Evolutionary conservation across 2,888 invertebrate species (phyloP).

Genomic region (Anticlea derivata): DNA sequence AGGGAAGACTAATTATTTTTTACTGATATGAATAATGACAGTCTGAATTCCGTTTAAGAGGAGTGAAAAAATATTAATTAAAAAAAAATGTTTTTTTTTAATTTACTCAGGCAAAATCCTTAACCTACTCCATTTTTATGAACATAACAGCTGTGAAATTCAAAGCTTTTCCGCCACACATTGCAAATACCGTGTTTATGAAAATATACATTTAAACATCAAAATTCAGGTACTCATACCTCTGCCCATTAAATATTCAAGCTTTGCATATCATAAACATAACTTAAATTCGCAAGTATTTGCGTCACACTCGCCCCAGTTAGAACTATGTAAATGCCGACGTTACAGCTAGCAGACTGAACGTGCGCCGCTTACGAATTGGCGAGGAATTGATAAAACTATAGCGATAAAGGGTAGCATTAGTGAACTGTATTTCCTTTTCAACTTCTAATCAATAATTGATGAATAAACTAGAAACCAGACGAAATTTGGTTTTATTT

Average conservation of each 20-base stretch:
- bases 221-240: constrained; percentile 1
- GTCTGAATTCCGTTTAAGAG: too few relatives aligned
- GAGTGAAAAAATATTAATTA: too few relatives aligned
- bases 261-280: constrained; percentile 25
- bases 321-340: constrained; percentile 14
- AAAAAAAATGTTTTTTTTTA: too few relatives aligned
- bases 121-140: too few relatives aligned
- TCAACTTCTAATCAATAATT: constrained; percentile 5
- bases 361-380: constrained; percentile 14
- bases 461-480: too few relatives aligned
- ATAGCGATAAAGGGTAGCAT: constrained; percentile 1
- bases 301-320: constrained; percentile 14
- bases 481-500: too few relatives aligned
- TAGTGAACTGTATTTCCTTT: constrained; percentile 7
- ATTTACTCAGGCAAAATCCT: too few relatives aligned
- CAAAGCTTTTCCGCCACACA: background rate
- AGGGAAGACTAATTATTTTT: too few relatives aligned
- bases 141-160: too few relatives aligned
- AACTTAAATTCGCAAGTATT: constrained; percentile 14
- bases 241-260: constrained; percentile 4
- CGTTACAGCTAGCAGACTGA: constrained; percentile 4
- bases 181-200: background rate
- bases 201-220: background rate
- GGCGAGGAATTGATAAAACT: constrained; percentile 12
- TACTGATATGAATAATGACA: too few relatives aligned